A percentile compares a stretch with the other conserved stretches of the same genome.
Evolutionary conservation across 1,140 invertebrate genomes (phyloP).

Genomic region (Drosophila gunungcola): DNA sequence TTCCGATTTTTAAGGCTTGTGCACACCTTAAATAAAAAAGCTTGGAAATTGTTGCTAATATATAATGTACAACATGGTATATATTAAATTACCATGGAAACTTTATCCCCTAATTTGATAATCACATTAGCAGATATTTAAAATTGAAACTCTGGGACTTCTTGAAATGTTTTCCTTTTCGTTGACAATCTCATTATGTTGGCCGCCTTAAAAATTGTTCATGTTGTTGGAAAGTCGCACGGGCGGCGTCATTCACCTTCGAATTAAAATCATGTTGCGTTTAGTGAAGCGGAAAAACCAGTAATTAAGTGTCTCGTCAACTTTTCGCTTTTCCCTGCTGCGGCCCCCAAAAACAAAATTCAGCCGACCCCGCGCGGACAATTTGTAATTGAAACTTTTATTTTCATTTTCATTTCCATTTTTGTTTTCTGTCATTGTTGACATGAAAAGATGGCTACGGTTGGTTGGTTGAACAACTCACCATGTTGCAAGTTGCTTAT

Average conservation of each 20-base stretch:
- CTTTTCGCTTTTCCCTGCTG: constrained; percentile 34
- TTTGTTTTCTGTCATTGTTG: constrained; percentile 41
- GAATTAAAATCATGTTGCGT: constrained; percentile 56
- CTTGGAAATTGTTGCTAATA: no score
- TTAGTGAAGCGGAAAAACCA: constrained; percentile 70
- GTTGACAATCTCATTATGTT: no score
- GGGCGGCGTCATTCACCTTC: constrained; percentile 68
- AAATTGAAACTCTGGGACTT: background rate
- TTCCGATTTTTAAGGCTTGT: no score
- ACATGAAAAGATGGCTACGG: constrained; percentile 9
- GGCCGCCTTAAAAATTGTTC: background rate
- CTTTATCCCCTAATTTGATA: no score
- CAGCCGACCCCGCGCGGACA: constrained; percentile 26
- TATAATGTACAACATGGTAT: no score
- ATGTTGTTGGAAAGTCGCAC: constrained; percentile 17
- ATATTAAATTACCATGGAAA: no score
- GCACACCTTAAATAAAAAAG: no score
- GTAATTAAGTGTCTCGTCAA: constrained; percentile 71
- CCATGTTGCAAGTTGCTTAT: constrained; percentile 38
- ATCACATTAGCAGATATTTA: no score
- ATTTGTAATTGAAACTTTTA: constrained; percentile 79
- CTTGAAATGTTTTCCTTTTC: background rate
- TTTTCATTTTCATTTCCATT: constrained; percentile 67
- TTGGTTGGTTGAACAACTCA: constrained; percentile 19
- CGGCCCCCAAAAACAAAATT: constrained; percentile 13